Percentiles rank a stretch among this genome's conserved stretches.
These are phyloP conservation scores for Cetonia aurata DNA, from an alignment of 2,888 invertebrate genomes.

Conservation along the genomic window DNA sequence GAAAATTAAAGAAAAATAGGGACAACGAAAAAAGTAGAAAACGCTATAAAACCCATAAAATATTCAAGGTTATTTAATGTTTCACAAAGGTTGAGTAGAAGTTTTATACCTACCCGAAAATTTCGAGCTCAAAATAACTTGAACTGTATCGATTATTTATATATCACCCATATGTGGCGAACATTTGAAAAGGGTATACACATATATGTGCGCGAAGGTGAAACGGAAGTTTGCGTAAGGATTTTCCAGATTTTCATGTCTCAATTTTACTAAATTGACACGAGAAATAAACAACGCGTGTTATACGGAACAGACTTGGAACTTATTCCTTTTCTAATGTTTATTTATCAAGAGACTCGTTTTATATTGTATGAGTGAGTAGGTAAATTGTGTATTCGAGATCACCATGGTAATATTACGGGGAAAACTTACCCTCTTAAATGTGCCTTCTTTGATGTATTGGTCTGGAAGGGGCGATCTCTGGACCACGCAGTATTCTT, in stretches of 20 bases:
- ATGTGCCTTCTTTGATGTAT: conserved; percentile 87
- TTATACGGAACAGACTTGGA: background rate
- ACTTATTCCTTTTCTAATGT: background rate
- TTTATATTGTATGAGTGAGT: too few relatives aligned
- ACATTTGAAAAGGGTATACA: conserved; percentile 2
- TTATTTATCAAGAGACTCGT: too few relatives aligned
- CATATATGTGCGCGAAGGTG: background rate
- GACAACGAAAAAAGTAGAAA: background rate
- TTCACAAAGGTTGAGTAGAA: conserved; percentile 32
- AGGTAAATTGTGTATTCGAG: too few relatives aligned
- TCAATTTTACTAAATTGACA: background rate
- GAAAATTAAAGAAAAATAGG: too few relatives aligned
- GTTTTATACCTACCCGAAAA: conserved; percentile 1
- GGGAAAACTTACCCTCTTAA: conserved; percentile 79
- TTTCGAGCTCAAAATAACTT: conserved; percentile 22
- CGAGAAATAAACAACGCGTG: background rate
- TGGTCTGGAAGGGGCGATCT: conserved; percentile 86
- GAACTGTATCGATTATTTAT: conserved; percentile 19
- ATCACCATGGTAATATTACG: too few relatives aligned
- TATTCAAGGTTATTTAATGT: conserved; percentile 34
- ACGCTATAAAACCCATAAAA: conserved; percentile 13
- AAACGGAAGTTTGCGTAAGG: conserved; percentile 4
- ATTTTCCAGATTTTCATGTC: background rate
- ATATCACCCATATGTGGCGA: background rate
- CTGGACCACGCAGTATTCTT: conserved; percentile 86